These are phyloP conservation scores for Habrosyne pyritoides DNA, from an alignment of 2,888 invertebrate species.

Conservation along the genomic window DNA sequence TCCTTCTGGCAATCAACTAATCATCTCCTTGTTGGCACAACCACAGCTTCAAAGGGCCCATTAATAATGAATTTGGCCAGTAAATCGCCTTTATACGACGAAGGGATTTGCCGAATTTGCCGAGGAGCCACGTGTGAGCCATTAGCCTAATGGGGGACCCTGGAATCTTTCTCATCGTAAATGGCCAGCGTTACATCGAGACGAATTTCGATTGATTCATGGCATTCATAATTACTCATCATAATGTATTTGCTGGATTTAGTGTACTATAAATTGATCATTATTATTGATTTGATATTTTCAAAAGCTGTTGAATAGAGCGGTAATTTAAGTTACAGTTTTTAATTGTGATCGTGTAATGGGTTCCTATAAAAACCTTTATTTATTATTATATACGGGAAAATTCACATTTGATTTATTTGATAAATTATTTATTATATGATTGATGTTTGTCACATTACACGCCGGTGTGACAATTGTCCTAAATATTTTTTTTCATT, in stretches of 20 bases:
- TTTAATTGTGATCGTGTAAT: no score
- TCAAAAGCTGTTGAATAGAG: no score
- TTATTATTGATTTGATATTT: no score
- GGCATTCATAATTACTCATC: background rate
- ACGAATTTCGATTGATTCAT: slow-evolving; percentile 10
- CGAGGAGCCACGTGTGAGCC: slow-evolving; percentile 72
- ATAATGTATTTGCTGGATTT: background rate
- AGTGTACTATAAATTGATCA: background rate
- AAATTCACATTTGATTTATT: no score
- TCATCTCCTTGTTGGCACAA: slow-evolving; percentile 62
- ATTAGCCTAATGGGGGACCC: slow-evolving; percentile 75
- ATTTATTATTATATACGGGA: no score
- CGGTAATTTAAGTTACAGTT: no score
- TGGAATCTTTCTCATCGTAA: slow-evolving; percentile 64
- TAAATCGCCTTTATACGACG: slow-evolving; percentile 78
- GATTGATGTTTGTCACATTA: no score
- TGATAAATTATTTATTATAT: no score
- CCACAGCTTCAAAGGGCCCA: slow-evolving; percentile 68
- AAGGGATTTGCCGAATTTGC: slow-evolving; percentile 69
- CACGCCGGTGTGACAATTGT: background rate
- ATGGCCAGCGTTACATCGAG: slow-evolving; percentile 28
- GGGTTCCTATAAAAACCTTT: no score
- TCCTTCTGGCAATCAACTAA: slow-evolving; percentile 67
- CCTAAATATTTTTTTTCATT: background rate
- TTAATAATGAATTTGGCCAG: slow-evolving; percentile 80